Percentiles rank a stretch among this genome's conserved stretches.
Evolutionary conservation across 2,888 invertebrate genomes (phyloP).

Genomic region (Tenodera sinensis): DNA sequence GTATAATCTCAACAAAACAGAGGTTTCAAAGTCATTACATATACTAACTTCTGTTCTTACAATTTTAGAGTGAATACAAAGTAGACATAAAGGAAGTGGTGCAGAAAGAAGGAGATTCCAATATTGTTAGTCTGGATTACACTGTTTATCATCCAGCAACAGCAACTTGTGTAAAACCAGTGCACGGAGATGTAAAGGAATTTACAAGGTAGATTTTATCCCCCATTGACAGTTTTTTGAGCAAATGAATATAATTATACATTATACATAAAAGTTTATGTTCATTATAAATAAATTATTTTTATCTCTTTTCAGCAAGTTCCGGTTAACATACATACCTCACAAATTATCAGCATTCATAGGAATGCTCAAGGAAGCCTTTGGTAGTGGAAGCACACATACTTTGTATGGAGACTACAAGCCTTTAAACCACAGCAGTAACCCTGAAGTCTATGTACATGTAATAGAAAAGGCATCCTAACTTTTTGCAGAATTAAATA

Average conservation of each 20-base stretch:
- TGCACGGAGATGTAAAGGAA: background rate
- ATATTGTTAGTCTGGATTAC: constrained; percentile 79
- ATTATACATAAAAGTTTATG: too few relatives aligned
- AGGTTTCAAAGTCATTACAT: too few relatives aligned
- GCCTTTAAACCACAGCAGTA: constrained; percentile 56
- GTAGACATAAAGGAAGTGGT: constrained; percentile 81
- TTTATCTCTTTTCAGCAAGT: constrained; percentile 57
- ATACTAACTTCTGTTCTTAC: constrained; percentile 28
- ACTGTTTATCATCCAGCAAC: constrained; percentile 55
- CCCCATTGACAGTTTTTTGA: too few relatives aligned
- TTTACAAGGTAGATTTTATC: background rate
- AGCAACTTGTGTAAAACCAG: background rate
- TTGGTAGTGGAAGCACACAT: constrained; percentile 61
- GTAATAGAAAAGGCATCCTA: constrained; percentile 60
- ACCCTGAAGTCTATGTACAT: constrained; percentile 83
- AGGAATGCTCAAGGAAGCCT: constrained; percentile 65
- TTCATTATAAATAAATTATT: too few relatives aligned
- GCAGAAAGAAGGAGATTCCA: constrained; percentile 70
- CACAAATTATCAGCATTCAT: constrained; percentile 71
- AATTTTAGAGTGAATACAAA: constrained; percentile 67
- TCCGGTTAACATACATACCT: constrained; percentile 84
- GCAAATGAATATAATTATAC: too few relatives aligned
- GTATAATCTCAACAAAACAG: too few relatives aligned
- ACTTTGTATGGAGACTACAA: constrained; percentile 81
- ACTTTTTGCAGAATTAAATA: too few relatives aligned